Evolutionary conservation across 2,113 vertebrate species (phyloP).

Genomic region (Macquaria australasica): DNA sequence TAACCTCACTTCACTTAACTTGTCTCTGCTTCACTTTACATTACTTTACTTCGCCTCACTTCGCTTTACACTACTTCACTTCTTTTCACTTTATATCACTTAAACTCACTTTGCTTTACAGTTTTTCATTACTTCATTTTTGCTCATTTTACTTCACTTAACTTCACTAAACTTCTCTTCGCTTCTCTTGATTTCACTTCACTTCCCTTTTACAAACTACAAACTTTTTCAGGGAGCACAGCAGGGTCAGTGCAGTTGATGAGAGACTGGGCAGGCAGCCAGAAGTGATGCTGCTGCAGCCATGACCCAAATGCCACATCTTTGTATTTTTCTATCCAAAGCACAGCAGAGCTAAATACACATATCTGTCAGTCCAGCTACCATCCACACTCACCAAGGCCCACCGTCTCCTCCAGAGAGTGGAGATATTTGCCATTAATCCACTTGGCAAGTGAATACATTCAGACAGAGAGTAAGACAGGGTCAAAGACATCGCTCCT

Average conservation of each 20-base stretch:
- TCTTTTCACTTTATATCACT: background rate
- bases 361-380: slow-evolving; percentile 13
- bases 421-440: background rate
- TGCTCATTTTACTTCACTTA: background rate
- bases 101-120: background rate
- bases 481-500: background rate
- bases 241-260: background rate
- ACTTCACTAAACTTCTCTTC: background rate
- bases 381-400: background rate
- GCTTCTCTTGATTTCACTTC: background rate
- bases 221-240: background rate
- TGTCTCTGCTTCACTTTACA: background rate
- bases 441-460: background rate
- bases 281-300: background rate
- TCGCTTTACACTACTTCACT: too few species aligned
- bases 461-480: background rate
- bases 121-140: background rate
- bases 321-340: background rate
- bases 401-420: slow-evolving; percentile 1
- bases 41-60: background rate
- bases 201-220: background rate
- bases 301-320: slow-evolving; percentile 12
- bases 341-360: background rate
- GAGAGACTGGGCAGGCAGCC: background rate
- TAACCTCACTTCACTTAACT: too few species aligned